These are phyloP conservation scores for Muraenolepis orangiensis DNA, from an alignment of 2,797 vertebrate species.

Conservation along the genomic window DNA sequence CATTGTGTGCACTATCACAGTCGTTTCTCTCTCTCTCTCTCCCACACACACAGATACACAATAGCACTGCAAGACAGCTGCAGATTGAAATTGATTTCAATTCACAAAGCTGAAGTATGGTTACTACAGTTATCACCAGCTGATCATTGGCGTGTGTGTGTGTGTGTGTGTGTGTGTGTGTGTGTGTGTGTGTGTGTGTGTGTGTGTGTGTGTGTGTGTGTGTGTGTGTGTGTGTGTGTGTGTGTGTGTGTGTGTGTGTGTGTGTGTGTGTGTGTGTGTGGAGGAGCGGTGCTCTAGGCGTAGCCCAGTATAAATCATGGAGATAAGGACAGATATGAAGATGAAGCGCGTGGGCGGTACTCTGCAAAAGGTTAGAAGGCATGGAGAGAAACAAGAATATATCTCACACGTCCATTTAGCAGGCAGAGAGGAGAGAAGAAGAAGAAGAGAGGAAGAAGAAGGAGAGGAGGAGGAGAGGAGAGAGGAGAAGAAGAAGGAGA, in stretches of 20 bases:
- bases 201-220: neutral
- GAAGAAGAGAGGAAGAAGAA: too few species aligned
- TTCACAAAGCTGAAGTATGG: conserved; percentile 59
- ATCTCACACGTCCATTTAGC: neutral
- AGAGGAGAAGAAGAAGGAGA: too few species aligned
- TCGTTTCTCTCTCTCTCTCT: conserved; percentile 9
- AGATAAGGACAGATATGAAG: conserved; percentile 3
- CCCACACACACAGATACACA: conserved; percentile 29
- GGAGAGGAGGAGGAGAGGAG: too few species aligned
- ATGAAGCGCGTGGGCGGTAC: neutral
- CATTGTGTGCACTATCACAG: neutral
- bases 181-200: conserved; percentile 10
- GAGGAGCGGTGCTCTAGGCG: conserved; percentile 19
- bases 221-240: neutral
- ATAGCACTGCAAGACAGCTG: conserved; percentile 47
- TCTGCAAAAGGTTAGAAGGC: neutral
- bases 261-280: neutral
- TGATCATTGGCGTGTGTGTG: conserved; percentile 36
- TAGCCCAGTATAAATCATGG: conserved; percentile 37
- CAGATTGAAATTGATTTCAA: conserved; percentile 64
- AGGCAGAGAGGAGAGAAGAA: neutral
- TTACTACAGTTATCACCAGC: conserved; percentile 51
- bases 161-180: conserved; percentile 10
- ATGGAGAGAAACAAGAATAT: neutral
- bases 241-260: conserved; percentile 11